Percentiles rank a stretch among this genome's conserved stretches.
phyloP scores from a whole-genome alignment of 2,888 invertebrate species.

The Aphidoletes aphidimyza region DNA sequence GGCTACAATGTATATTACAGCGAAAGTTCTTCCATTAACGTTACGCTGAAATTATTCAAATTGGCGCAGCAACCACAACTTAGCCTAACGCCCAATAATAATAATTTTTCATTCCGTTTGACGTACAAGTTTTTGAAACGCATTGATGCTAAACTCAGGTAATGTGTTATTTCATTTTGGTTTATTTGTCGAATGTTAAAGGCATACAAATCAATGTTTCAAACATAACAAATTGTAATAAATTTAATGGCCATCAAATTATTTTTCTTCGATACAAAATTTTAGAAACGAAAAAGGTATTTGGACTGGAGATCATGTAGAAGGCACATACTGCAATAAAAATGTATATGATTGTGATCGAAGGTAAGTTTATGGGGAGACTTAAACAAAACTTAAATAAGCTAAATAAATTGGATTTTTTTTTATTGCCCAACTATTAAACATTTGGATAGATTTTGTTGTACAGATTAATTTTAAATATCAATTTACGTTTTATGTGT shows the following conservation, averaged over 20 bases:
- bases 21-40: conserved; percentile 81
- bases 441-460: too few relatives aligned
- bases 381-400: too few relatives aligned
- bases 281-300: conserved; percentile 64
- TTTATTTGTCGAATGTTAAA: too few relatives aligned
- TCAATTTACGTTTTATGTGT: too few relatives aligned
- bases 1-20: conserved; percentile 88
- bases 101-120: conserved; percentile 81
- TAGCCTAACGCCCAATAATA: conserved; percentile 75
- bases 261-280: too few relatives aligned
- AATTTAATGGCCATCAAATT: too few relatives aligned
- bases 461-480: too few relatives aligned
- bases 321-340: conserved; percentile 83
- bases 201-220: too few relatives aligned
- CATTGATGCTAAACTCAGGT: conserved; percentile 80
- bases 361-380: conserved; percentile 58
- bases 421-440: not conserved
- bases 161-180: too few relatives aligned
- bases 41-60: conserved; percentile 76
- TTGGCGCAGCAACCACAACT: conserved; percentile 83
- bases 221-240: too few relatives aligned
- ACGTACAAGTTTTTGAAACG: conserved; percentile 84
- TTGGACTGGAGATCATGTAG: conserved; percentile 80
- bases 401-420: not conserved
- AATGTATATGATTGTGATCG: conserved; percentile 82